Base-by-base conservation (phyloP, 1,140 invertebrate species). In the Procambarus virginalis region DNA sequence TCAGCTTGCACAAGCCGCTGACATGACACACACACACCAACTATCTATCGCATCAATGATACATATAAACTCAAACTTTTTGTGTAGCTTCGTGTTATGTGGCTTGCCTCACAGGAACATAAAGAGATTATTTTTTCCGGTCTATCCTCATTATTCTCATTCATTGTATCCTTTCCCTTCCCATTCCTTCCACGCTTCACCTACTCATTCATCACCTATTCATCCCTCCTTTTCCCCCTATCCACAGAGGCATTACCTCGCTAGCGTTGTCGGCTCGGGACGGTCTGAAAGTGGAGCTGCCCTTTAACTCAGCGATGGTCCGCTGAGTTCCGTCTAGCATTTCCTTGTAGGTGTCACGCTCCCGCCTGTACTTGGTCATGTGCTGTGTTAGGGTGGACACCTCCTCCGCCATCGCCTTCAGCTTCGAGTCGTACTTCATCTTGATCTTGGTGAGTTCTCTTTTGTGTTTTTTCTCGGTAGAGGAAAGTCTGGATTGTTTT, bases 321-420 rank as follows among this genome's bases (percentile, higher is more conserved):
- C 96, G 97, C 93, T 97, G 97, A 0, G 97, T 97, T 22, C 96
- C 96, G 93, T 98, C 97, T 51, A 98, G 93, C 96, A 99, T 97
- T 93, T 98, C 97, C 92, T 97, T 97, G 92, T 97, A 98, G 51
- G 97, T 97, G 93, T 99, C 97, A 70, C 97, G 95, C 94, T 99
- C 98, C 86, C 96, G 95, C 93, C 97, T 97, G 93, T 99, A 97
- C 92, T 97, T 95, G 93, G 94, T 94, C 90, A 96, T 95, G 94
- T 97, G 96, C 87, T 95, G 95, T 93, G 98, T 97, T 92, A 98
- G 95, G 2, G 96, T 96, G 87, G 97, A 96, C 17, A 98, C 95
- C 94, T 99, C 98, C 86, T 97, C 97, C 89, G 96, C 96, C 92
- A 99, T 96, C 20, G 97, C 95, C 76, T 96, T 96, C 92, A 98